These are phyloP conservation scores for Pogonomyrmex barbatus DNA, from an alignment of 1,140 invertebrate genomes.

Conservation along the genomic window DNA sequence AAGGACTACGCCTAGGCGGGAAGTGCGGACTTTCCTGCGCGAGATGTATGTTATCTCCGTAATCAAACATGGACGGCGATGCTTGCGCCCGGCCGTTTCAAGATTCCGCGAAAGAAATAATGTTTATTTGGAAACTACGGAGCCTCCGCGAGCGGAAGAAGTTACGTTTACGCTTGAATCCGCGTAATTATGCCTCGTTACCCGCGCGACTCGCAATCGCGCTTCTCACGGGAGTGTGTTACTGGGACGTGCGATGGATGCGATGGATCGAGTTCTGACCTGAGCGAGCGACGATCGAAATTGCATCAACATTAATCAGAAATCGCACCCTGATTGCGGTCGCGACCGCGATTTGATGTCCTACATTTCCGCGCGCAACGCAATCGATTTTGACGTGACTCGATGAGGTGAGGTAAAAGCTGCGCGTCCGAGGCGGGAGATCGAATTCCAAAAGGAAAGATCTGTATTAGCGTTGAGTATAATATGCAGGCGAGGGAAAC, in stretches of 20 bases:
- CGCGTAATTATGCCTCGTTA: constrained; percentile 18
- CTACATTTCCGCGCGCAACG: background rate
- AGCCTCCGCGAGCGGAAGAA: background rate
- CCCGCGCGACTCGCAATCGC: background rate
- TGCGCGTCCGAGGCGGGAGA: constrained; percentile 9
- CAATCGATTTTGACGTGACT: constrained; percentile 27
- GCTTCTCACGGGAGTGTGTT: background rate
- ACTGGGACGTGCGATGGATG: background rate
- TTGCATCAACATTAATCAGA: constrained; percentile 44
- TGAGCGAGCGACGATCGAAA: background rate
- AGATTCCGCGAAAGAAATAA: constrained; percentile 23
- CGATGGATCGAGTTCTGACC: constrained; percentile 4
- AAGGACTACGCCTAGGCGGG: constrained; percentile 43
- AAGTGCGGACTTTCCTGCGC: constrained; percentile 47
- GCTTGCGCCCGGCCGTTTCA: constrained; percentile 2
- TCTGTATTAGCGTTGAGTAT: constrained; percentile 37
- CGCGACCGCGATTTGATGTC: background rate
- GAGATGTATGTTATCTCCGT: constrained; percentile 56
- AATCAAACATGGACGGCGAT: constrained; percentile 41
- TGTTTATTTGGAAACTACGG: constrained; percentile 40
- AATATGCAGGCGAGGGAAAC: constrained; percentile 21
- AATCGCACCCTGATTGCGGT: constrained; percentile 24
- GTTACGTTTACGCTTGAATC: background rate
- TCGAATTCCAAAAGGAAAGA: constrained; percentile 50
- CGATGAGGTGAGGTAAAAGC: constrained; percentile 37